Evolutionary conservation across 2,888 invertebrate genomes (phyloP).

Genomic region (Drosophila dives): DNA sequence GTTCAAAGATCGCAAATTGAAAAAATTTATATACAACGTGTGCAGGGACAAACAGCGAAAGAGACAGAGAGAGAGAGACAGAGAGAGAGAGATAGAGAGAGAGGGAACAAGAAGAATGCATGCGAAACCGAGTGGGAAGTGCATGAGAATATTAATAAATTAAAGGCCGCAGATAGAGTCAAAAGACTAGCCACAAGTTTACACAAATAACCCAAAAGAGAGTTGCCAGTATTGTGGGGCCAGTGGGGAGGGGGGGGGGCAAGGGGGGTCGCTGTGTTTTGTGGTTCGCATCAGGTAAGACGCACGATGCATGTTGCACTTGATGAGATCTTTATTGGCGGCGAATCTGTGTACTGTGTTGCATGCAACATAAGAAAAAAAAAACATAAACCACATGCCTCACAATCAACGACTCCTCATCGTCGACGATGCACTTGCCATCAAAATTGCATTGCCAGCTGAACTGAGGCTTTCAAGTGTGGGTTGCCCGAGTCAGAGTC

Average conservation of each 20-base stretch:
- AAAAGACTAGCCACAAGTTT: constrained; percentile 65
- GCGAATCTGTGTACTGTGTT: constrained; percentile 36
- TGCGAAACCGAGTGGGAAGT: constrained; percentile 59
- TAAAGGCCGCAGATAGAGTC: constrained; percentile 78
- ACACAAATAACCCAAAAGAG: constrained; percentile 64
- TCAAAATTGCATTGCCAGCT: constrained; percentile 19
- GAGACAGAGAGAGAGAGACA: background rate
- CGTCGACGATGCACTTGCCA: constrained; percentile 37
- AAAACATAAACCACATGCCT: constrained; percentile 61
- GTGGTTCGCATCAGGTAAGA: constrained; percentile 15
- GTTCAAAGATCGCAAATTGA: constrained; percentile 81
- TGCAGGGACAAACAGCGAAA: constrained; percentile 12
- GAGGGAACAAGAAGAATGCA: background rate
- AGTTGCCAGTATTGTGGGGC: background rate
- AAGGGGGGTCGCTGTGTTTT: too few species aligned
- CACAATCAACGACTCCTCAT: constrained; percentile 35
- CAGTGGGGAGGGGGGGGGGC: background rate
- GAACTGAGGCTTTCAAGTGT: constrained; percentile 21
- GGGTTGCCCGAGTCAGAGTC: constrained; percentile 18
- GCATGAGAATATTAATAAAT: constrained; percentile 79
- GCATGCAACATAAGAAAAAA: constrained; percentile 46
- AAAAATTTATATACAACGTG: constrained; percentile 65
- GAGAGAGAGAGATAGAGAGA: background rate
- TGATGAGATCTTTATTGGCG: constrained; percentile 79
- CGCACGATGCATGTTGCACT: constrained; percentile 74